Conservation (phyloP, 1,140 invertebrate species). For the Halyomorpha halys region DNA sequence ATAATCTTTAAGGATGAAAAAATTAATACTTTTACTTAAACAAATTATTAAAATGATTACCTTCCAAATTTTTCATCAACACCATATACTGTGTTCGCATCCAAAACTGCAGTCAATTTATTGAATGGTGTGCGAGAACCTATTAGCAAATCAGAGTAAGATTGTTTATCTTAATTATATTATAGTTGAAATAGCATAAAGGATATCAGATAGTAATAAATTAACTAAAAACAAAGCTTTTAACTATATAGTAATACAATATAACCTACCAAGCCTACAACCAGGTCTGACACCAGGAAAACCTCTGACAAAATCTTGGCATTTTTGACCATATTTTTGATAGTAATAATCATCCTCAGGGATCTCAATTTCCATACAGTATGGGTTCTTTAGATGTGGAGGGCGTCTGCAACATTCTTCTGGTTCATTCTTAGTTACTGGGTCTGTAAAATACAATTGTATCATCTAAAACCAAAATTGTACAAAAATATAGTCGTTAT, state of each 20-base stretch:
- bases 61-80: constrained; percentile 63
- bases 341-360: constrained; percentile 89
- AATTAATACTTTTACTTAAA: not conserved
- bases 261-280: constrained; percentile 57
- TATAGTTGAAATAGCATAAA: not conserved
- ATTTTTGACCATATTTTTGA: constrained; percentile 67
- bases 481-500: too few species aligned
- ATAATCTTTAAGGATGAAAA: not conserved
- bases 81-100: constrained; percentile 77
- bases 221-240: not conserved
- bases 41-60: constrained; percentile 35
- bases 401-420: constrained; percentile 76
- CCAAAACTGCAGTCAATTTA: constrained; percentile 67
- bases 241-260: not conserved
- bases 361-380: constrained; percentile 81
- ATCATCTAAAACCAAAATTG: too few species aligned
- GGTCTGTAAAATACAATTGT: constrained; percentile 45
- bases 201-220: constrained; percentile 1
- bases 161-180: too few species aligned
- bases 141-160: constrained; percentile 33
- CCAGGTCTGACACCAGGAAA: constrained; percentile 72
- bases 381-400: constrained; percentile 69
- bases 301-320: constrained; percentile 77
- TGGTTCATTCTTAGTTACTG: constrained; percentile 71
- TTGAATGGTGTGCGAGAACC: constrained; percentile 70